Percentiles rank a stretch among this genome's conserved stretches.
Conservation (phyloP, 1,140 invertebrate genomes). For the Drosophila funebris region DNA sequence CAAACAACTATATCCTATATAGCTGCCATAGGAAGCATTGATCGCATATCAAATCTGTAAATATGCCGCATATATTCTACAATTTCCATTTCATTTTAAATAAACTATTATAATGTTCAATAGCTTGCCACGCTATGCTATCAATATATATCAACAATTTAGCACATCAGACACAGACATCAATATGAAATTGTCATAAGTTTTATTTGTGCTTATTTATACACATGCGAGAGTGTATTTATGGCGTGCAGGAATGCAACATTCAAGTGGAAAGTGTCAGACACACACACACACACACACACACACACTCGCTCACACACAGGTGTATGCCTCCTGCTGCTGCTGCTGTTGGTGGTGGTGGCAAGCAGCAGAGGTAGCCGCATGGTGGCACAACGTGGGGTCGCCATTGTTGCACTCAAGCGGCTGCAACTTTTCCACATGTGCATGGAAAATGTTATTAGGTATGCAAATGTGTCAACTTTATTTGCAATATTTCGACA, state of each 20-base stretch:
- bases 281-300: conserved; percentile 24
- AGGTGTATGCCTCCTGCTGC: conserved; percentile 53
- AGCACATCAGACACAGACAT: conserved; percentile 60
- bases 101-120: background rate
- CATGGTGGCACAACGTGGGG: conserved; percentile 18
- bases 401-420: conserved; percentile 42
- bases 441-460: conserved; percentile 73
- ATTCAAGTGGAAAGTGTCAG: conserved; percentile 55
- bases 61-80: too few relatives aligned
- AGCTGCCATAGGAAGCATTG: too few relatives aligned
- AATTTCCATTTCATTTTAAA: background rate
- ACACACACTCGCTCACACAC: background rate
- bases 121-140: conserved; percentile 5
- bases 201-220: conserved; percentile 60
- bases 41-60: too few relatives aligned
- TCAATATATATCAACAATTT: conserved; percentile 41
- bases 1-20: too few relatives aligned
- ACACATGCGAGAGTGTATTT: conserved; percentile 55
- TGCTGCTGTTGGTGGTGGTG: background rate
- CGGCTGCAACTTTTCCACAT: conserved; percentile 36
- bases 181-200: conserved; percentile 82
- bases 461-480: conserved; percentile 83
- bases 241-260: conserved; percentile 68
- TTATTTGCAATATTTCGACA: conserved; percentile 77
- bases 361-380: background rate